These are phyloP conservation scores for Podilymbus podiceps DNA, from an alignment of 2,113 vertebrate genomes.

Conservation along the genomic window DNA sequence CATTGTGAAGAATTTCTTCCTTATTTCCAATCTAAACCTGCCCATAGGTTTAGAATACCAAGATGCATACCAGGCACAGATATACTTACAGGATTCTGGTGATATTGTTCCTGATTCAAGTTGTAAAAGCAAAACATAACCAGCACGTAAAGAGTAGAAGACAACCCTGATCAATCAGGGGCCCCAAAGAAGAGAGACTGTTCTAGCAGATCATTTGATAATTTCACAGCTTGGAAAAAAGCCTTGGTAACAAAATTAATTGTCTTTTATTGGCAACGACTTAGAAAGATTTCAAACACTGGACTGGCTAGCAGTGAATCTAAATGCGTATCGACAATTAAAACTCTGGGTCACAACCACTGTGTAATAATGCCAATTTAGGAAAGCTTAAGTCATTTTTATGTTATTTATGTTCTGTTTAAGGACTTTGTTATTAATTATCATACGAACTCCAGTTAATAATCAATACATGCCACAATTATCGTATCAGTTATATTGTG, in stretches of 20 bases:
- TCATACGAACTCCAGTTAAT: background rate
- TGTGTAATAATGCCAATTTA: background rate
- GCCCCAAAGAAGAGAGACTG: background rate
- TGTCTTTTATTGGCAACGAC: background rate
- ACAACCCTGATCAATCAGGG: background rate
- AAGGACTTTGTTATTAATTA: constrained; percentile 11
- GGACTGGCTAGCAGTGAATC: background rate
- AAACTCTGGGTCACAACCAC: background rate
- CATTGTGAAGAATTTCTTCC: no score
- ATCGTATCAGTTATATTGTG: constrained; percentile 38
- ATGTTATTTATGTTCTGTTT: background rate
- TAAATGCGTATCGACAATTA: background rate
- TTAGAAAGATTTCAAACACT: background rate
- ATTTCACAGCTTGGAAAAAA: constrained; percentile 19
- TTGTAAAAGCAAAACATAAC: background rate
- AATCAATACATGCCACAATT: constrained; percentile 56
- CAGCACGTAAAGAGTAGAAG: background rate
- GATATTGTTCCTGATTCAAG: background rate
- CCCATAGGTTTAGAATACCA: background rate
- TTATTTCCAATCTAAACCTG: no score
- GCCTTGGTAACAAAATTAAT: background rate
- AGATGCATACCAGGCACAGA: background rate
- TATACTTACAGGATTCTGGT: background rate
- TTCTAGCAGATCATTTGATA: constrained; percentile 13
- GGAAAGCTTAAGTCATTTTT: background rate